Base-by-base conservation (phyloP, 2,888 invertebrate genomes). In the Ditula angustiorana region DNA sequence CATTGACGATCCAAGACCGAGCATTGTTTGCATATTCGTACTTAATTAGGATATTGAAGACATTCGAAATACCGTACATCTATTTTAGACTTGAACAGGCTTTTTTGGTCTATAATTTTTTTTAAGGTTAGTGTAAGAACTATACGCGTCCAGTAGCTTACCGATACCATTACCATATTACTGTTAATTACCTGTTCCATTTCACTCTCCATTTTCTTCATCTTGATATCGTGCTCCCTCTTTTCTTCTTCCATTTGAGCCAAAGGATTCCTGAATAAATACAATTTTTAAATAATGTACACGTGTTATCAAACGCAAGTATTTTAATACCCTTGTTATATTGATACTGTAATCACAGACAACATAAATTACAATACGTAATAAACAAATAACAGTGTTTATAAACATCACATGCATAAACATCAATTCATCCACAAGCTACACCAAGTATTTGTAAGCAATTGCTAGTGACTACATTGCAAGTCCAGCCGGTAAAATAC, bases 171-270 rank as follows among this genome's bases (percentile, higher is more conserved):
- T 5, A 5, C 3, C 4, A 5, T 44, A 23, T 11, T 21, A 11
- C 19, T 23, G 5, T 13, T 21, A 69, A 73, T 68, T 55, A 92
- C 92, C 93, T 98, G 98, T 85, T 99, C 99, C 98, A 99, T 98
- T 89, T 99, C 99, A 44, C 96, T 96, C 88, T 99, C 99, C 98
- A 98, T 98, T 87, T 99, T 99, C 93, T 99, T 99, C 97, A 99
- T 98, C 89, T 98, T 98, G 70, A 95, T 94, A 85, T 99, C 98
- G 78, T 99, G 99, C 80, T 99, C 98, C 67, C 97, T 95, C 86
- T 98, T 98, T 86, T 99, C 99, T 85, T 99, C 99, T 86, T 99
- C 99, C 96, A 99, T 97, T 90, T 99, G 99, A 62, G 99, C 98
- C 83, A 99, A 93, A 50, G 99, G 99, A 93, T 99, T 99, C 95